A percentile compares a stretch with the other conserved stretches of the same genome.
Evolutionary conservation across 2,113 vertebrate genomes (phyloP).

Genomic region (Pteronura brasiliensis): DNA sequence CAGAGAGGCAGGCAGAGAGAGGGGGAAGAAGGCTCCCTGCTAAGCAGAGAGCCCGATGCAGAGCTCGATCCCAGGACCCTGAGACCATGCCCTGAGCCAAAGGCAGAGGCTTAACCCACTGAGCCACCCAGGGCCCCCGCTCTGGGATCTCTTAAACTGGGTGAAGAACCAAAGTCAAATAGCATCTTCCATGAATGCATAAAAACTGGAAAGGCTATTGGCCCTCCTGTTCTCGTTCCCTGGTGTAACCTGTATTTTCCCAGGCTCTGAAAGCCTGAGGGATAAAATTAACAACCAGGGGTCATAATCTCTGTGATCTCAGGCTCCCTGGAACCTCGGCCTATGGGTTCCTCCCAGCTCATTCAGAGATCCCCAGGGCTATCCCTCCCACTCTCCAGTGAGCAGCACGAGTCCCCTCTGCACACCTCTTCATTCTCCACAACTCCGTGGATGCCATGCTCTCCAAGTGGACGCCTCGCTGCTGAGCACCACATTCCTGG

Average conservation of each 20-base stretch:
- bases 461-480: background rate
- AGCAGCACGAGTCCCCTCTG: background rate
- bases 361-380: background rate
- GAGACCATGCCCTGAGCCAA: too few relatives aligned
- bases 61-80: too few relatives aligned
- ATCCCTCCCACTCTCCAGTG: background rate
- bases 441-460: background rate
- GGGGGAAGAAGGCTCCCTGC: too few relatives aligned
- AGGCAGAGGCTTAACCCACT: too few relatives aligned
- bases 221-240: background rate
- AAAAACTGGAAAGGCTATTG: conserved; percentile 31
- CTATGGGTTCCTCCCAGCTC: background rate
- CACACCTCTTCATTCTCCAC: background rate
- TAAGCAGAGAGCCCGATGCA: too few relatives aligned
- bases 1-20: too few relatives aligned
- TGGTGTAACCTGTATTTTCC: conserved; percentile 63
- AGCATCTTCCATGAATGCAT: conserved; percentile 26
- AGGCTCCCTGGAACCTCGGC: background rate
- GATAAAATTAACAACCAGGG: conserved; percentile 39
- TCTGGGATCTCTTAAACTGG: background rate
- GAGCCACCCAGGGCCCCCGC: background rate
- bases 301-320: conserved; percentile 22
- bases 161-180: conserved; percentile 60
- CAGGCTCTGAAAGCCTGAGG: conserved; percentile 54
- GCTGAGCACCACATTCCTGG: background rate